These are phyloP conservation scores for Xiphias gladius DNA, from an alignment of 2,113 vertebrate species.

Conservation along the genomic window DNA sequence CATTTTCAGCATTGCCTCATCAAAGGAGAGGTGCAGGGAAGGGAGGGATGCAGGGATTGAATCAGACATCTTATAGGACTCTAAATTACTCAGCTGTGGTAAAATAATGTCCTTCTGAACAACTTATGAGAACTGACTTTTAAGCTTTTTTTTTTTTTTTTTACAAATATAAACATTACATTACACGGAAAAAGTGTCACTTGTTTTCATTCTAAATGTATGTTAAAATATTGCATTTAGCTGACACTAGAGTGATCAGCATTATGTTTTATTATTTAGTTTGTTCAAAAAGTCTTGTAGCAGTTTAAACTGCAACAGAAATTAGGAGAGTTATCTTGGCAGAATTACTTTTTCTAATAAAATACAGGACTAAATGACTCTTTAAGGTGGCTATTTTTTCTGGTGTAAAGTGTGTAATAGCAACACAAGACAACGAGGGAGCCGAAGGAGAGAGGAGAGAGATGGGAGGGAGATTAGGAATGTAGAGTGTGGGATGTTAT, in stretches of 20 bases:
- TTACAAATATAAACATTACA: neutral
- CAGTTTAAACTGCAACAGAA: constrained; percentile 8
- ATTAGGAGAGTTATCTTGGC: constrained; percentile 1
- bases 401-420: constrained; percentile 51
- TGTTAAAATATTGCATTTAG: neutral
- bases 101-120: neutral
- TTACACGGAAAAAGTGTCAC: neutral
- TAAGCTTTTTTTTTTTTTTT: neutral
- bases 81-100: constrained; percentile 18
- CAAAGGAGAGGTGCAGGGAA: constrained; percentile 30
- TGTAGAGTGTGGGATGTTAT: constrained; percentile 89
- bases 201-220: neutral
- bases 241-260: neutral
- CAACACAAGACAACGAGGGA: constrained; percentile 19
- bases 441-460: constrained; percentile 22
- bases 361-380: constrained; percentile 12
- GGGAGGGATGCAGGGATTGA: constrained; percentile 22
- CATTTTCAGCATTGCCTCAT: constrained; percentile 51
- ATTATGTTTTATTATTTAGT: neutral
- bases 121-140: constrained; percentile 12
- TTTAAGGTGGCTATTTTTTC: constrained; percentile 20
- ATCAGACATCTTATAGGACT: constrained; percentile 16
- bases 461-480: constrained; percentile 68
- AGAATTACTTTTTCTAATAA: neutral
- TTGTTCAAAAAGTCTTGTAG: neutral